Conservation (phyloP, 2,797 vertebrate genomes). For the Ceryle rudis region DNA sequence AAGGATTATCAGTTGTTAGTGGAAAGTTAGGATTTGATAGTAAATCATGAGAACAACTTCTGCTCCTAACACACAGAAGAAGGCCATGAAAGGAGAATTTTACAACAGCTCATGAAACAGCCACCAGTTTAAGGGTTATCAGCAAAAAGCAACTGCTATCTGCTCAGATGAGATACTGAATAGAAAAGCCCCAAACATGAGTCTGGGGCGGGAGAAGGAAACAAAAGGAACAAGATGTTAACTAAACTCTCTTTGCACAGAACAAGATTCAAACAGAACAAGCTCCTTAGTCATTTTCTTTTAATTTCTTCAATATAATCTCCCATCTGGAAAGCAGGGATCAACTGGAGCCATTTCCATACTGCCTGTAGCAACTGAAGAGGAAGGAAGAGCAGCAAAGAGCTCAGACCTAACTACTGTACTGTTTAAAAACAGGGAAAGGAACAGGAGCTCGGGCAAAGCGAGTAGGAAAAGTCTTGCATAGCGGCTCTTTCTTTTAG, state of each 20-base stretch:
- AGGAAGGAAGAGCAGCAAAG: background rate
- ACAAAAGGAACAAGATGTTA: conserved; percentile 10
- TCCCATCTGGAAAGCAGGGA: conserved; percentile 1
- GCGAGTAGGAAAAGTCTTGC: background rate
- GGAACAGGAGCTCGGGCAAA: background rate
- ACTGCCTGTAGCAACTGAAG: background rate
- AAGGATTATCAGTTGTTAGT: background rate
- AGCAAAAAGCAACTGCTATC: background rate
- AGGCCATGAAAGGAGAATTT: background rate
- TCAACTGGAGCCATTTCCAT: conserved; percentile 28
- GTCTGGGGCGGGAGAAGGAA: background rate
- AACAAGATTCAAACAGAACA: background rate
- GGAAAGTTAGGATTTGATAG: background rate
- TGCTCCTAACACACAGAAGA: background rate
- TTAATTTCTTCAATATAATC: conserved; percentile 6
- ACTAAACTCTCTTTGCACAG: background rate
- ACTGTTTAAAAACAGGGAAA: background rate
- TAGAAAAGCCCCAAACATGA: background rate
- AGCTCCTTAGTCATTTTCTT: background rate
- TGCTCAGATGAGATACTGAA: background rate
- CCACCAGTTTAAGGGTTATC: background rate
- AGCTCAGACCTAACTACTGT: background rate
- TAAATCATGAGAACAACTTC: background rate
- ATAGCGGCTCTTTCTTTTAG: background rate
- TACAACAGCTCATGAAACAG: background rate